Base-by-base conservation (phyloP, 2,113 vertebrate species). In the Ciconia stormi region DNA sequence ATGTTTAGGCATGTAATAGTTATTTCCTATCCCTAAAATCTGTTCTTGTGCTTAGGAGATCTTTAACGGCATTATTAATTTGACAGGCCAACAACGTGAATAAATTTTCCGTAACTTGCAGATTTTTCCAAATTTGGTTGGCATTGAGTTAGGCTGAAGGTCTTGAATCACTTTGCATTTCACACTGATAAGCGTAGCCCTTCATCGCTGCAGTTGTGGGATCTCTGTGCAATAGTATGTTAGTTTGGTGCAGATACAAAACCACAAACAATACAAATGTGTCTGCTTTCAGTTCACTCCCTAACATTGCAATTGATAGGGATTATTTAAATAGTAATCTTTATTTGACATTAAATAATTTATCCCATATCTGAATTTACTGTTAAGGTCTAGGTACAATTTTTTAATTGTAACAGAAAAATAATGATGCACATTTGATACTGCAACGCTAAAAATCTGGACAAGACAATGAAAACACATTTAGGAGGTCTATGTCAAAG, bases 181-280 rank as follows among this genome's bases (percentile, higher is more conserved):
- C 29, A 25, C 0, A 7, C 19, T 29, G 42, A 5, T 10, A 7
- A 53, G 52, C 13, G 34, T 30, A 11, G 36, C 30, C 1, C 0
- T n/a, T 71, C 18, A 3, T 70, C 0, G 3, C 36, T 25, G 52
- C 19, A 9, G 34, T 7, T 11, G 42, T 16, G 58, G 34, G 72
- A 22, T 61, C 34, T 77, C 44, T n/a, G n/a, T 36, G 58, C 21
- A 7, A 7, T 19, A 13, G 7, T n/a, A 9, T 11, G 27, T 55
- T 42, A 44, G 36, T 49, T 52, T 59, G 34, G 23, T 16, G 17
- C 30, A n/a, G 55, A 26, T 15, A 27, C 42, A 30, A 62, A 76
- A 2, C 70, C 3, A 3, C 1, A 1, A n/a, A 12, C 21, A 11
- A 11, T 6, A 30, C 40, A 62, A 61, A 42, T 32, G 62, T 0